Evolutionary conservation across 1,140 invertebrate species (phyloP).

Genomic region (Helicoverpa armigera): DNA sequence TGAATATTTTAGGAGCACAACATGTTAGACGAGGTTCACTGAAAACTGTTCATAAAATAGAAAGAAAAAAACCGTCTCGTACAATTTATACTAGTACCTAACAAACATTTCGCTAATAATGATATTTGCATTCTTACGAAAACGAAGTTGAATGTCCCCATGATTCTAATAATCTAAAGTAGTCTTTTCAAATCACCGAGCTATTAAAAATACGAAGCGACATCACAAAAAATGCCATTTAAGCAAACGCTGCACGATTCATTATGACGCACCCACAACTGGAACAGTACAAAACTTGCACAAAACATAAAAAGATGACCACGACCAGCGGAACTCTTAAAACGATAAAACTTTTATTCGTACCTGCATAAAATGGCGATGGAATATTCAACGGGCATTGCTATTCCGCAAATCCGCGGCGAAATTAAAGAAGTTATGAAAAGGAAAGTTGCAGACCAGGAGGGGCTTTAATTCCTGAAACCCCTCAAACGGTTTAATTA

Average conservation of each 20-base stretch:
- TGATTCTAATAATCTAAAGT: not conserved
- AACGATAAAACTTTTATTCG: constrained; percentile 48
- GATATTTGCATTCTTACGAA: no score
- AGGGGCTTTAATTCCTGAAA: constrained; percentile 58
- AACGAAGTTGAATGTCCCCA: no score
- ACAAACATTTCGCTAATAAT: no score
- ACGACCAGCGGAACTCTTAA: constrained; percentile 33
- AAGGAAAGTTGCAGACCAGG: constrained; percentile 59
- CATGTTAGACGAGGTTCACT: no score
- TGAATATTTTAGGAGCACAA: no score
- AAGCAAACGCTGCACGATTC: not conserved
- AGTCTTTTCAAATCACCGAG: constrained; percentile 14
- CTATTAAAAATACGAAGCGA: constrained; percentile 10
- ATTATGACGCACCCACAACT: constrained; percentile 16
- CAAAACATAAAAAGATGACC: constrained; percentile 35
- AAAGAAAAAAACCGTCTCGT: no score
- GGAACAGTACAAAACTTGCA: constrained; percentile 24
- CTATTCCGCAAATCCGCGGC: constrained; percentile 49
- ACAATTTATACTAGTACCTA: no score
- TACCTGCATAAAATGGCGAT: constrained; percentile 46
- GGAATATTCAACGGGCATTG: constrained; percentile 51
- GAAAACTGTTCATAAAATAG: no score
- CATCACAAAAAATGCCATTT: not conserved
- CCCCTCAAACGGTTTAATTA: constrained; percentile 62
- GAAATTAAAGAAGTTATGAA: constrained; percentile 78